A percentile compares a stretch with the other conserved stretches of the same genome.
These are phyloP conservation scores for Zygothrica quintamaculata DNA, from an alignment of 2,888 invertebrate species.

Conservation along the genomic window DNA sequence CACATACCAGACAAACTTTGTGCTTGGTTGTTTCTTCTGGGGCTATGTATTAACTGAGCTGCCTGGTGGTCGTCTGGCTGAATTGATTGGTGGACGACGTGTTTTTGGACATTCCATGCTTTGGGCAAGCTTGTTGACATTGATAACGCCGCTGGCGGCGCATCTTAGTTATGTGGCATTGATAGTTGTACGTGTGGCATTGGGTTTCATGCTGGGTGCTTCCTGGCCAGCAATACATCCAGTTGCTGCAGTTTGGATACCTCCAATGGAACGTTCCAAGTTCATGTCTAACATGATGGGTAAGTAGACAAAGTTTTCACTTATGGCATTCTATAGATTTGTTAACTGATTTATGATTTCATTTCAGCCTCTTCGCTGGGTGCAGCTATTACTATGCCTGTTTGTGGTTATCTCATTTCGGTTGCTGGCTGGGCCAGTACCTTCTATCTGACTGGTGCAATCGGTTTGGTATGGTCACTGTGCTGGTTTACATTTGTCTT, in stretches of 20 bases:
- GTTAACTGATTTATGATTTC: neutral
- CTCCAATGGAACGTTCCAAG: constrained; percentile 96
- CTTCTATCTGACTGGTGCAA: constrained; percentile 93
- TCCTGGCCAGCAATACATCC: constrained; percentile 97
- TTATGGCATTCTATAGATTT: neutral
- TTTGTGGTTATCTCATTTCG: constrained; percentile 92
- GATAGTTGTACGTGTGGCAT: constrained; percentile 89
- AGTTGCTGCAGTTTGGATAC: constrained; percentile 97
- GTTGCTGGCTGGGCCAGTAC: constrained; percentile 94
- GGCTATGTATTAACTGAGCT: constrained; percentile 95
- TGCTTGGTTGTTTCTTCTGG: constrained; percentile 96
- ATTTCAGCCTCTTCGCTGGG: constrained; percentile 93
- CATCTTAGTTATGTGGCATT: constrained; percentile 89
- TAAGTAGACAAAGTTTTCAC: constrained; percentile 81
- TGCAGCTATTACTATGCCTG: constrained; percentile 95
- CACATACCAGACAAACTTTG: constrained; percentile 90
- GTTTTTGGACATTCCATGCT: constrained; percentile 95
- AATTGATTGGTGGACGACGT: constrained; percentile 91
- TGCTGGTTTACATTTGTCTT: constrained; percentile 92
- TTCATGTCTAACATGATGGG: constrained; percentile 97
- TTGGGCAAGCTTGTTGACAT: constrained; percentile 91
- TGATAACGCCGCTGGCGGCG: constrained; percentile 92
- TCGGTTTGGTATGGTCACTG: constrained; percentile 92
- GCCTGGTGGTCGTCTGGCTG: constrained; percentile 94
- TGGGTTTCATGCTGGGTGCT: constrained; percentile 92